A percentile compares a stretch with the other conserved stretches of the same genome.
phyloP scores from a whole-genome alignment of 2,888 invertebrate genomes.

The Octonoba sinensis region DNA sequence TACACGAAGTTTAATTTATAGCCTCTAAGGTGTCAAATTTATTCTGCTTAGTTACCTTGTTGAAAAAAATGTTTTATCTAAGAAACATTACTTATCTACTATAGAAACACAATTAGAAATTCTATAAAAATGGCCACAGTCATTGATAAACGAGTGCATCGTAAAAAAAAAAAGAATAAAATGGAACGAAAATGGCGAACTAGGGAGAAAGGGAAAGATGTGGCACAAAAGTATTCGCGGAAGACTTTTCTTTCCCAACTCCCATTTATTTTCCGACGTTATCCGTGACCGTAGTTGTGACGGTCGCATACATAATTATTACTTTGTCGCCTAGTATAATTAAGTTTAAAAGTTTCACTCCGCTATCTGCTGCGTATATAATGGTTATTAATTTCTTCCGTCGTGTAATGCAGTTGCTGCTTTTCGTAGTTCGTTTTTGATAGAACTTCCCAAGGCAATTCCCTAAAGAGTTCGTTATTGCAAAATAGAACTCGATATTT shows the following conservation, averaged over 20 bases:
- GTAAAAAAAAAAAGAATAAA: slow-evolving; percentile 4
- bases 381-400: slow-evolving; percentile 52
- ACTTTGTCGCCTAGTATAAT: slow-evolving; percentile 51
- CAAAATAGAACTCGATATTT: too few species aligned
- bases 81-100: slow-evolving; percentile 33
- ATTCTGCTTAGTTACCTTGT: neutral
- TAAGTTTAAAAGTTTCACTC: slow-evolving; percentile 56
- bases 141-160: slow-evolving; percentile 29
- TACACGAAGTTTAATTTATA: too few species aligned
- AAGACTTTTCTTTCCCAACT: slow-evolving; percentile 42
- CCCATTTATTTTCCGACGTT: slow-evolving; percentile 42
- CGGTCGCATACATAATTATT: slow-evolving; percentile 53
- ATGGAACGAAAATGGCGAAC: slow-evolving; percentile 15
- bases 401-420: neutral
- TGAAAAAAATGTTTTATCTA: slow-evolving; percentile 10
- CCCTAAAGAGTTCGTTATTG: too few species aligned
- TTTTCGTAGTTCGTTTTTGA: too few species aligned
- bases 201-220: neutral
- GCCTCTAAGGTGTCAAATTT: neutral
- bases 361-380: slow-evolving; percentile 23
- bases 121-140: slow-evolving; percentile 20
- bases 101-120: slow-evolving; percentile 14
- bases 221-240: slow-evolving; percentile 11
- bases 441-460: too few species aligned
- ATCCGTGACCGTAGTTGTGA: slow-evolving; percentile 25